Base-by-base conservation (phyloP, 1,140 invertebrate species). In the Calephelis virginiensis region DNA sequence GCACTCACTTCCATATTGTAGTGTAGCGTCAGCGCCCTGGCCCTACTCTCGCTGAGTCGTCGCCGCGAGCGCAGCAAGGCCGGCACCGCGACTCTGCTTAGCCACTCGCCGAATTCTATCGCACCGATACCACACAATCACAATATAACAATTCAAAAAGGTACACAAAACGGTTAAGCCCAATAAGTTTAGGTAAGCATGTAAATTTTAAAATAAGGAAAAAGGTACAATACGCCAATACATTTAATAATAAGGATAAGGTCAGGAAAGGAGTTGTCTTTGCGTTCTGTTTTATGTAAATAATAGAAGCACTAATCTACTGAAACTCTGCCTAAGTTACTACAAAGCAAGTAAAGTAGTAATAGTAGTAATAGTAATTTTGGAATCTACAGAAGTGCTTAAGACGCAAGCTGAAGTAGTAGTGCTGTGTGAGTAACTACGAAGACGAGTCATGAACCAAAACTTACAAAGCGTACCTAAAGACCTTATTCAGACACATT, bases 51-150 rank as follows among this genome's bases (percentile, higher is more conserved):
- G 73, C 81, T 85, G 68, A 82, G 79, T 61, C 81, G 69, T 48
- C 80, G 75, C 48, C 81, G 79, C 63, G 68, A 65, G 66, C 81
- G 76, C 66, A 85, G 70, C 71, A 86, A 71, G 59, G 78, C 80
- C 72, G 85, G 81, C 71, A 91, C 89, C 61, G 83, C 79, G 43
- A 85, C 82, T 45, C 88, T 82, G 76, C 80, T 85, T 80, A 92
- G 61, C 85, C 89, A 84, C 87, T 92, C 89, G 69, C 90, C 90
- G 80, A 91, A 92, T 69, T 84, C 90, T 92, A 77, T 67, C 56
- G n/a, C 73, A 70, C 75, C 14, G 50, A 68, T 72, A 78, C 74
- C 49, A 63, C 71, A 64, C 66, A 28, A 53, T 53, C 50, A 53
- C 50, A 14, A 53, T 53, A 10, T 17, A 53, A 50, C 13, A 50